A percentile compares a stretch with the other conserved stretches of the same genome.
phyloP scores from a whole-genome alignment of 2,888 invertebrate species.

The Acleris emargana region DNA sequence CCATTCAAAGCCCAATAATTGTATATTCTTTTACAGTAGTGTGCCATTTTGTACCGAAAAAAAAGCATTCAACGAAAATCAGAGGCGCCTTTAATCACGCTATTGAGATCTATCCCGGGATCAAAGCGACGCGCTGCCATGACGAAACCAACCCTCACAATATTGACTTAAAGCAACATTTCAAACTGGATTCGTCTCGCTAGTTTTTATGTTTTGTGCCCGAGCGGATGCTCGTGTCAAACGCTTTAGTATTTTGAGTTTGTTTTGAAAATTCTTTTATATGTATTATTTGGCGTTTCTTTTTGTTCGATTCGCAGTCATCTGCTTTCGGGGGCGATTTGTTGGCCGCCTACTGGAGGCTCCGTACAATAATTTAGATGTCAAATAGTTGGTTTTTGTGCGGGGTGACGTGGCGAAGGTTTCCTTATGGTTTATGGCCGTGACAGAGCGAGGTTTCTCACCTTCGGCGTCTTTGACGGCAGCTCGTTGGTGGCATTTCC shows the following conservation, averaged over 20 bases:
- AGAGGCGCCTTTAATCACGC: conserved; percentile 84
- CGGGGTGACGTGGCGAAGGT: conserved; percentile 70
- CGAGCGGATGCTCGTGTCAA: conserved; percentile 84
- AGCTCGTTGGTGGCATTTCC: conserved; percentile 79
- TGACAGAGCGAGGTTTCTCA: conserved; percentile 70
- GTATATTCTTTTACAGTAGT: conserved; percentile 84
- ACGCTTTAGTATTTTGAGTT: conserved; percentile 84
- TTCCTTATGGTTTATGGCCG: conserved; percentile 80
- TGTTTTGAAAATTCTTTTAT: conserved; percentile 85
- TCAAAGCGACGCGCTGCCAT: conserved; percentile 72
- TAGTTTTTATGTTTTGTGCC: conserved; percentile 77
- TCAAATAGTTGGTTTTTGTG: conserved; percentile 78
- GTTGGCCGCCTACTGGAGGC: conserved; percentile 69
- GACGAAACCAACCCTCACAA: conserved; percentile 71
- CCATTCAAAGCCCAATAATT: conserved; percentile 83
- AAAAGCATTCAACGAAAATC: conserved; percentile 82
- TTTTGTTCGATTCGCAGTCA: conserved; percentile 73
- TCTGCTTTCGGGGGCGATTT: conserved; percentile 74
- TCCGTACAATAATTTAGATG: conserved; percentile 82
- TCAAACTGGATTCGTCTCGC: conserved; percentile 64
- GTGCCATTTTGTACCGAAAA: conserved; percentile 80
- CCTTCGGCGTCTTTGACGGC: conserved; percentile 73
- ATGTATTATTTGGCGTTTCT: conserved; percentile 77
- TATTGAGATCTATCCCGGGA: conserved; percentile 83
- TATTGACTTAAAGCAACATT: conserved; percentile 72